Evolutionary conservation across 2,797 vertebrate species (phyloP).

Genomic region (Poecilia velifera): DNA sequence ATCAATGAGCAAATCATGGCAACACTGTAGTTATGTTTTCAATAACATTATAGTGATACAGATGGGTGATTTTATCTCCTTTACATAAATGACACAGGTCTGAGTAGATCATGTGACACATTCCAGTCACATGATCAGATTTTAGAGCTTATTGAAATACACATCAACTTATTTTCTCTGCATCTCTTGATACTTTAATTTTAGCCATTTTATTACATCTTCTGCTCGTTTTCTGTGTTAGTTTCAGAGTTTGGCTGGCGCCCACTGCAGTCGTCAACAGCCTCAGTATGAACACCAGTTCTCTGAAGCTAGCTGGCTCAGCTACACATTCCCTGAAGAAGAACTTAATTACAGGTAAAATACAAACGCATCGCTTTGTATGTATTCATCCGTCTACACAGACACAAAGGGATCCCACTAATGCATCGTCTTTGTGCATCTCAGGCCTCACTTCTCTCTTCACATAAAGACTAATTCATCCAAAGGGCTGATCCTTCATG

Average conservation of each 20-base stretch:
- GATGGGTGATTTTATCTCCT: no score
- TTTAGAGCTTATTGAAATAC: not conserved
- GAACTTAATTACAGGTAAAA: slow-evolving; percentile 81
- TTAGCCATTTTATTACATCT: not conserved
- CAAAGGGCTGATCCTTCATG: slow-evolving; percentile 84
- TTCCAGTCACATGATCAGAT: not conserved
- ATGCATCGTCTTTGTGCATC: slow-evolving; percentile 1
- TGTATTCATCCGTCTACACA: not conserved
- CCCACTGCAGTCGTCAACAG: slow-evolving; percentile 22
- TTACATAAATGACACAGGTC: not conserved
- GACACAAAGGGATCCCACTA: not conserved
- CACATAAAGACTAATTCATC: slow-evolving; percentile 81
- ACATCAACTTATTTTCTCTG: not conserved
- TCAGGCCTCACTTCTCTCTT: slow-evolving; percentile 85
- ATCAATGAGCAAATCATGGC: no score
- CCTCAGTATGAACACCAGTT: slow-evolving; percentile 64
- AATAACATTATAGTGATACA: no score
- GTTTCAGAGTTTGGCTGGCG: slow-evolving; percentile 13
- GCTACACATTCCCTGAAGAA: slow-evolving; percentile 74
- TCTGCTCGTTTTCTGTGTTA: slow-evolving; percentile 26
- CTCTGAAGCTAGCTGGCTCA: slow-evolving; percentile 73
- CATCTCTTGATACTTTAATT: not conserved
- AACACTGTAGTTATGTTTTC: no score
- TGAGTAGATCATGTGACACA: not conserved
- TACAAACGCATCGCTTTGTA: not conserved